These are phyloP conservation scores for Leptodactylus fallax DNA, from an alignment of 2,797 vertebrate genomes.

Conservation along the genomic window DNA sequence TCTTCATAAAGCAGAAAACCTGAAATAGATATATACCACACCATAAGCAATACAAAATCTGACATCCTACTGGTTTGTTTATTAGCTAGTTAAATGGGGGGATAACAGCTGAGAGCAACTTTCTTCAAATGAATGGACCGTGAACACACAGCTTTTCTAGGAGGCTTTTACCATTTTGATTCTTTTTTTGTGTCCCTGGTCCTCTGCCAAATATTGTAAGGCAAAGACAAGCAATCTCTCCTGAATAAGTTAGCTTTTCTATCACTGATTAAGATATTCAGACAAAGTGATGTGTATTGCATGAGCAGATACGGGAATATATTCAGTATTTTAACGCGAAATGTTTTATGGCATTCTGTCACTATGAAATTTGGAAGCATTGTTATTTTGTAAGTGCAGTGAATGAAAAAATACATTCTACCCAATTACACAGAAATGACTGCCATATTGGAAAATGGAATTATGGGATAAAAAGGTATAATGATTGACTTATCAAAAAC, in stretches of 20 bases:
- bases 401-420: background rate
- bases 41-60: constrained; percentile 51
- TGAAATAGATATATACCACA: constrained; percentile 52
- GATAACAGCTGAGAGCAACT: constrained; percentile 67
- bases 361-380: constrained; percentile 67
- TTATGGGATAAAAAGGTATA: background rate
- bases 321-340: constrained; percentile 65
- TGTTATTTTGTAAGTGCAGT: constrained; percentile 44
- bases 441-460: background rate
- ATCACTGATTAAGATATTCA: constrained; percentile 74
- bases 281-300: constrained; percentile 67
- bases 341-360: constrained; percentile 68
- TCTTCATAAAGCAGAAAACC: constrained; percentile 39
- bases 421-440: background rate
- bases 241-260: constrained; percentile 72
- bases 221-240: constrained; percentile 69
- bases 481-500: background rate
- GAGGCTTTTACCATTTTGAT: constrained; percentile 67
- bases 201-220: constrained; percentile 70
- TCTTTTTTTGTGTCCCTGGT: constrained; percentile 65
- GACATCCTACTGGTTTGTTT: constrained; percentile 64
- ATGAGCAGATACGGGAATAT: constrained; percentile 64
- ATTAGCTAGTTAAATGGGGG: constrained; percentile 65
- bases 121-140: constrained; percentile 69
- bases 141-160: constrained; percentile 68